phyloP scores from a whole-genome alignment of 2,113 vertebrate genomes.

The Trichomycterus rosablanca region DNA sequence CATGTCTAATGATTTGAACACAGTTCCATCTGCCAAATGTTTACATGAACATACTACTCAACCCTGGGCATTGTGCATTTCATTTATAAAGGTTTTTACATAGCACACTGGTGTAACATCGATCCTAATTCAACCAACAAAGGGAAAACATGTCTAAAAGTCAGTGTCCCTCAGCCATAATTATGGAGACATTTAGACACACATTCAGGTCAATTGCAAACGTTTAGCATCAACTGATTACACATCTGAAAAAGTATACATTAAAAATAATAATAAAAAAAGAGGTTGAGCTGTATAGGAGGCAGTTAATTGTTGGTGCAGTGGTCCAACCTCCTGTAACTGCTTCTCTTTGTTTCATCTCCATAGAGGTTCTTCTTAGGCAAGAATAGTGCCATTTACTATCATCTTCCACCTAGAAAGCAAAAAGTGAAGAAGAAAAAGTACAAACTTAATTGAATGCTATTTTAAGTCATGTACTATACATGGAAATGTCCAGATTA shows the following conservation, averaged over 20 bases:
- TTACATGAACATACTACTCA: background rate
- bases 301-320: background rate
- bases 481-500: too few relatives aligned
- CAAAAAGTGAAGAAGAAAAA: background rate
- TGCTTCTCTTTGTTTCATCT: background rate
- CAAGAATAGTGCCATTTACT: background rate
- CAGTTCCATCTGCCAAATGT: too few relatives aligned
- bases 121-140: too few relatives aligned
- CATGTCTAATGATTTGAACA: too few relatives aligned
- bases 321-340: background rate
- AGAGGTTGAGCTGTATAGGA: background rate
- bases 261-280: conserved; percentile 15
- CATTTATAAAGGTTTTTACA: too few relatives aligned
- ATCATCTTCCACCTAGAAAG: conserved; percentile 46
- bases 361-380: background rate
- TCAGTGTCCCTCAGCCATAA: too few relatives aligned
- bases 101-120: too few relatives aligned
- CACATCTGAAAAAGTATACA: conserved; percentile 8
- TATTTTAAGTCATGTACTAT: too few relatives aligned
- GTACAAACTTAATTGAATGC: too few relatives aligned
- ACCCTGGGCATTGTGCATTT: too few relatives aligned
- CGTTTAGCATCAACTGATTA: background rate
- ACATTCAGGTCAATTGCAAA: background rate
- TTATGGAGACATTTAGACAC: background rate
- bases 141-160: too few relatives aligned